Percentiles rank a stretch among this genome's conserved stretches.
phyloP scores from a whole-genome alignment of 2,888 invertebrate genomes.

The Hedya salicella region DNA sequence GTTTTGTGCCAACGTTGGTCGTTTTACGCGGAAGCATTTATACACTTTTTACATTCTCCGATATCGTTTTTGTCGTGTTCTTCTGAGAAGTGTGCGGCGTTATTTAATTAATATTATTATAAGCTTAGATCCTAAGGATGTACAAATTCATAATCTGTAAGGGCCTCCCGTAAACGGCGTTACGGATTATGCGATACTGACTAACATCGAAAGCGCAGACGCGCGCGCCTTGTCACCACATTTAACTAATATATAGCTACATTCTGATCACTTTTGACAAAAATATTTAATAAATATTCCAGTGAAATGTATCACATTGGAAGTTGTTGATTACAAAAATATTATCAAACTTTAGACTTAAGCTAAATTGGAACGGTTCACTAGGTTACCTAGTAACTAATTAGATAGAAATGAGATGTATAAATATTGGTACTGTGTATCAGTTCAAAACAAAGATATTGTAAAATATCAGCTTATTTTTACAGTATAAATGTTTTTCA shows the following conservation, averaged over 20 bases:
- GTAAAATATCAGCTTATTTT: constrained; percentile 32
- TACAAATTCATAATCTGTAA: constrained; percentile 57
- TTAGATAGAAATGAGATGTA: constrained; percentile 45
- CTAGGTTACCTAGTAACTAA: constrained; percentile 42
- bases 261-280: constrained; percentile 22
- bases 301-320: constrained; percentile 35
- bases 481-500: constrained; percentile 28
- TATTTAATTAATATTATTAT: constrained; percentile 57
- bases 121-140: constrained; percentile 55
- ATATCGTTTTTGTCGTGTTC: constrained; percentile 51
- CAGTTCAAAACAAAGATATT: constrained; percentile 46
- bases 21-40: constrained; percentile 58
- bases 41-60: constrained; percentile 52
- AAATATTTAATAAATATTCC: constrained; percentile 22
- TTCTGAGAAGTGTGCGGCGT: constrained; percentile 72
- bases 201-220: constrained; percentile 40
- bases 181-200: constrained; percentile 47
- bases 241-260: constrained; percentile 28
- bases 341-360: constrained; percentile 26
- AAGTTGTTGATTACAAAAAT: constrained; percentile 33
- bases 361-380: constrained; percentile 10
- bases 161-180: constrained; percentile 48
- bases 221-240: constrained; percentile 25
- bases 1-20: constrained; percentile 46
- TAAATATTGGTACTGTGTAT: constrained; percentile 70